Evolutionary conservation across 2,888 invertebrate genomes (phyloP).

Genomic region (Meganola albula): DNA sequence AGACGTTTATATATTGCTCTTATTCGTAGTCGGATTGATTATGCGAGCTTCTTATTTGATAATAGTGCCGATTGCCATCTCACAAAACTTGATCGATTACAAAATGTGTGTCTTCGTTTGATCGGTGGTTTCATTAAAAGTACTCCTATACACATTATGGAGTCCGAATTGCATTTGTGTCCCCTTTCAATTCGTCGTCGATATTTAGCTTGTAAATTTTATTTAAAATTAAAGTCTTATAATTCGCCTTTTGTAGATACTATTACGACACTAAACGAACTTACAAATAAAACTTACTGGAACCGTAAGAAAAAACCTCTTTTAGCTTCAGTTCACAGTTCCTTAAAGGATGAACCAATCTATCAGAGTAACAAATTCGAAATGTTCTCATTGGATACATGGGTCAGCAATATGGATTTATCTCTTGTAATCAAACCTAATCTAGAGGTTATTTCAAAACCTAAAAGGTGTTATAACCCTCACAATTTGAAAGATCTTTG

Average conservation of each 20-base stretch:
- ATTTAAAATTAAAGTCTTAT: neutral
- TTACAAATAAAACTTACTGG: conserved; percentile 6
- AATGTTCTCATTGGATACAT: neutral
- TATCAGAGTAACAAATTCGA: neutral
- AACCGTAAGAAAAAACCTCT: neutral
- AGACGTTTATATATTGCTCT: neutral
- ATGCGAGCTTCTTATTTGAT: conserved; percentile 1
- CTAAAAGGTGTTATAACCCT: neutral
- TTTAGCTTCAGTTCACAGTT: neutral
- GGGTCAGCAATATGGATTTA: neutral
- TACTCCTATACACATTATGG: conserved; percentile 2
- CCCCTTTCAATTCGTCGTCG: neutral
- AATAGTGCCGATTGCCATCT: neutral
- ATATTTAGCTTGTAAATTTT: neutral
- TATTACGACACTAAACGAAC: neutral
- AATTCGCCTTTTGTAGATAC: neutral
- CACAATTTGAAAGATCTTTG: neutral
- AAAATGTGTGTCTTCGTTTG: neutral
- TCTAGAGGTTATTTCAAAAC: neutral
- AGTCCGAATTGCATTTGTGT: conserved; percentile 6
- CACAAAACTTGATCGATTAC: neutral
- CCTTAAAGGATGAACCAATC: neutral
- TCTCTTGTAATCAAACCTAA: neutral
- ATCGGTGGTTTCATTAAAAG: conserved; percentile 3
- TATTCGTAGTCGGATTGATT: conserved; percentile 5